Base-by-base conservation (phyloP, 2,888 invertebrate species). In the Eupithecia pulchellata region DNA sequence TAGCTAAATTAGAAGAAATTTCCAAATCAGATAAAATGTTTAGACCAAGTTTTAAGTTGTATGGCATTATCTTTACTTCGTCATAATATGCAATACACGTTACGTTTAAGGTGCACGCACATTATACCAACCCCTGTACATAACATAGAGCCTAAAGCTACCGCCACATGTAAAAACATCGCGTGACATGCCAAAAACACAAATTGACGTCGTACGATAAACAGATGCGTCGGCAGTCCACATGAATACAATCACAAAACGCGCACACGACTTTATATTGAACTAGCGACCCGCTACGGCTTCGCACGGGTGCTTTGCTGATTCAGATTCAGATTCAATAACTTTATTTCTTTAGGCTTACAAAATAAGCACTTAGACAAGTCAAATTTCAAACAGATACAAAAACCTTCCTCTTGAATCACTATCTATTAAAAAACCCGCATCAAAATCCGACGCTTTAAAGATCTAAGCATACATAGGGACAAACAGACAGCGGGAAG, bases 11-110 rank as follows among this genome's bases (percentile, higher is more conserved):
- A 62, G 5, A 69, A 58, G 42, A 8, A 39, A 34, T 42, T 47
- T 62, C 52, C 52, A 25, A 65, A 66, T 70, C 32, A 29, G 57
- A 67, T 67, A 58, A 36, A 71, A 47, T 8, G 8, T 47, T 47
- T 20, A 47, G 47, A 52, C 52, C 52, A 25, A 11, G 25, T 52
- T 47, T 9, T 47, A 20, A 20, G n/a, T 47, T 42, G 20, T 52
- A 52, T 52, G 52, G 52, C 25, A 25, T 52, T 20, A n/a, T 20
- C 42, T 47, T 47, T 20, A n/a, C 42, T 47, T 47, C 20, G 11
- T 60, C 32, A 60, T 9, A 68, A 34, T 42, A 34, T 61, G 20
- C 13, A 34, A 13, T 61, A 25, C 36, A 61, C 17, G 34, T 27
- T 14, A 27, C 29, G 20, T 34, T 13, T 14, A 11, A 5, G 34